Evolutionary conservation across 2,888 invertebrate species (phyloP).

Genomic region (Cerceris rybyensis): DNA sequence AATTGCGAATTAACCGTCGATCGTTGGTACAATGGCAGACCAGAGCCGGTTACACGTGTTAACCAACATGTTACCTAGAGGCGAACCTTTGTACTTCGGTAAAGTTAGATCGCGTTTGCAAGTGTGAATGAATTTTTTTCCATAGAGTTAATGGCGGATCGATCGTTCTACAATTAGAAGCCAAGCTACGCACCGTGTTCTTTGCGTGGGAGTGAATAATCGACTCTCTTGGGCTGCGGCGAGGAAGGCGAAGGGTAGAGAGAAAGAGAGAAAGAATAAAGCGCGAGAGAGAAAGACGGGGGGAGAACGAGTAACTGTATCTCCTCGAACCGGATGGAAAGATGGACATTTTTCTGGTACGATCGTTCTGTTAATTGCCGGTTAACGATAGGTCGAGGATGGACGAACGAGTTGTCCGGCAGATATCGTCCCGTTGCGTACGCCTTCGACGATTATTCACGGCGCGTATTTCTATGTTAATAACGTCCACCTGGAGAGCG

Average conservation of each 20-base stretch:
- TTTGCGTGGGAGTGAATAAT: conserved; percentile 38
- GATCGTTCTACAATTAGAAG: conserved; percentile 15
- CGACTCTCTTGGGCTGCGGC: not conserved
- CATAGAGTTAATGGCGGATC: conserved; percentile 28
- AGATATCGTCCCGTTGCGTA: no score
- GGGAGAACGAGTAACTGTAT: no score
- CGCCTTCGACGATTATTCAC: no score
- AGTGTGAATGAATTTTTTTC: not conserved
- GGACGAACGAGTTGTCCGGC: no score
- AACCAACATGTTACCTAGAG: not conserved
- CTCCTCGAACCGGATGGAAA: no score
- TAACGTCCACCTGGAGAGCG: not conserved
- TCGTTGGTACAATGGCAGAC: conserved; percentile 9
- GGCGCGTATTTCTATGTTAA: not conserved
- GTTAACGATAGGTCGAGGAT: not conserved
- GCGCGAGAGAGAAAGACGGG: no score
- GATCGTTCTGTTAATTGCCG: not conserved
- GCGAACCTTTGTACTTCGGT: not conserved
- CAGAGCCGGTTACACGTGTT: not conserved
- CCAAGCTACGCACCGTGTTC: conserved; percentile 11
- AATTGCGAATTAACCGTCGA: conserved; percentile 35
- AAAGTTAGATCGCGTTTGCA: not conserved
- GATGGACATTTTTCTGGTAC: not conserved
- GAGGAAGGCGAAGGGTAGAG: no score
- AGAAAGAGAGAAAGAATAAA: no score